Evolutionary conservation across 1,140 invertebrate genomes (phyloP), one percentile per base, ranked within the genome.

Genomic region (Pseudomyrmex concolor): DNA sequence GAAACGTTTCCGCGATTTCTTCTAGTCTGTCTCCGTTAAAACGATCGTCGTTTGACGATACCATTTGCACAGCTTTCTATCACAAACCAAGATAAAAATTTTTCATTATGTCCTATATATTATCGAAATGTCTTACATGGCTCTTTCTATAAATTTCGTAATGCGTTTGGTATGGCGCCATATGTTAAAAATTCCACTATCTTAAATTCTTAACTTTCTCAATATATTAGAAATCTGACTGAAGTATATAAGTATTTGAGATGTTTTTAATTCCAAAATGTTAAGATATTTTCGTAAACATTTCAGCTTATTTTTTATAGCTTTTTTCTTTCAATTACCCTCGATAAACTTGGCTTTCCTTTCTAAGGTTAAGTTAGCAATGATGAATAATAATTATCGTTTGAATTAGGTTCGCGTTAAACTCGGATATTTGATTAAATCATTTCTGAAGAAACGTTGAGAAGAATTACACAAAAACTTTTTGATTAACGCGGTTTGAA

Each of bases 1-100:
- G 7, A 5, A 80, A 59, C 54, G 10, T 50, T 50, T 59, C 13
- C 13, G 7, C 43, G 19, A 59, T 70, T 22, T 2, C 45, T 66
- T 59, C 19, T 43, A 34, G 15, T 19, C 48, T 50, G 51, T 57
- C 43, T 59, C 2, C 64, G 34, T 10, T 63, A 34, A 76, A 64
- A 64, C 50, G 66, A 70, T 80, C 66, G 43, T 10, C 7, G 9
- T 70, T 77, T 78, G 76, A 57, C 12, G 10, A 80, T 70, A 80
- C 12, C 54, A 50, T 48, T 80, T 70, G 34, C 63, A 55, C 62
- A 78, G 15, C 17, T 22, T 77, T 15, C 19, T 45, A 67, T 45
- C 34, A 34, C 34, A 34, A 34, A 34, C 34, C 34, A 34, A 34
- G 0, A 5, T 43, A 63, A 67, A 77, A 77, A 77, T 67, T 67